Conservation (phyloP, 2,888 invertebrate genomes). For the Drosophila phalerata region DNA sequence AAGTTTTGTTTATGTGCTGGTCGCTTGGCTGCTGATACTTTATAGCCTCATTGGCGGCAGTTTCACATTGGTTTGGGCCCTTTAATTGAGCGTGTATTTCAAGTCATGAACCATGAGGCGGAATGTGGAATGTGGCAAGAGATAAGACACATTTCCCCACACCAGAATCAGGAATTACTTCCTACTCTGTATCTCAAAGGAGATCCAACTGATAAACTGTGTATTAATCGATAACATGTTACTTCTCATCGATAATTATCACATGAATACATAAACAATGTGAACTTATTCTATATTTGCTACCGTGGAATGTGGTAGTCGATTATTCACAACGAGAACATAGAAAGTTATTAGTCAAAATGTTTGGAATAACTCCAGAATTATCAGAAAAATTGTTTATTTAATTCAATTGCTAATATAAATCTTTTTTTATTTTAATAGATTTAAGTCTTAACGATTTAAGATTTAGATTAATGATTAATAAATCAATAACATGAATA, state of each 20-base stretch:
- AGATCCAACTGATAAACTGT: not conserved
- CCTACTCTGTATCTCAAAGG: not conserved
- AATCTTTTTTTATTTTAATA: too few species aligned
- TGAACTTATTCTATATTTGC: too few species aligned
- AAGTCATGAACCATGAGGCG: slow-evolving; percentile 7
- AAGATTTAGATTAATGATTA: too few species aligned
- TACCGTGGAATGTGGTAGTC: too few species aligned
- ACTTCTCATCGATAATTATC: too few species aligned
- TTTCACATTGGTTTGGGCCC: slow-evolving; percentile 52
- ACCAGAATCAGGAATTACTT: not conserved
- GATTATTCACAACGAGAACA: too few species aligned
- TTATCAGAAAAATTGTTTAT: too few species aligned
- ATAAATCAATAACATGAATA: not conserved
- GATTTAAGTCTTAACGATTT: too few species aligned
- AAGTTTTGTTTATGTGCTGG: slow-evolving; percentile 58
- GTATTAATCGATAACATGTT: not conserved
- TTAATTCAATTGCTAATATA: too few species aligned
- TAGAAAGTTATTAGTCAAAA: too few species aligned
- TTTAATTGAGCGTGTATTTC: slow-evolving; percentile 69
- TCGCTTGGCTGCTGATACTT: slow-evolving; percentile 62
- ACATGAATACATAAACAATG: too few species aligned
- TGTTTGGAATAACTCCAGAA: too few species aligned
- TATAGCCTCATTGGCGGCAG: slow-evolving; percentile 74
- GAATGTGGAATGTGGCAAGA: slow-evolving; percentile 21
- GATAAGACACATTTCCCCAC: slow-evolving; percentile 21